Evolutionary conservation across 2,113 vertebrate species (phyloP), one percentile per base, ranked within the genome.

Genomic region (Physeter macrocephalus): DNA sequence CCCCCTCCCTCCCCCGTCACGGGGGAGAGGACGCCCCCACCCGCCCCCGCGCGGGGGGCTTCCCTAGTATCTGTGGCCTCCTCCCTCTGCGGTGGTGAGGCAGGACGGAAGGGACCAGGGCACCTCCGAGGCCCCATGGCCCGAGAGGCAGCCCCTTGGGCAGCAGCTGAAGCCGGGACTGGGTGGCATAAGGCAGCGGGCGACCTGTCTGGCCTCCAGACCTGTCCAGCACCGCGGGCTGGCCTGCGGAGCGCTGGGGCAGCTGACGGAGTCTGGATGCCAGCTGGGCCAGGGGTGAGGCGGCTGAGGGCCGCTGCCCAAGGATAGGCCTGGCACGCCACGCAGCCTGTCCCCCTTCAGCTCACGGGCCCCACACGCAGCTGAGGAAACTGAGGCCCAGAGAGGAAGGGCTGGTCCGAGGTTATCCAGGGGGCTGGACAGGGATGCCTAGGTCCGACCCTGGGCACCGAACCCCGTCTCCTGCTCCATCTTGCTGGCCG

Each of bases 221-320:
- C 36, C 29, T 6, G 1, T 8, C 34, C 75, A 20, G 46, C 4
- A 39, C 27, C 15, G 10, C 0, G 7, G 29, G 29, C 41, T 77
- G 91, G 46, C 77, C 54, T 54, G 69, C 43, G 54, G 12, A 31
- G 25, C 17, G 10, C 78, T 20, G 83, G 85, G 18, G 43, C 97
- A 94, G 96, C 93, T 93, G 96, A 90, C 43, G 0, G 52, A 3
- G 27, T 10, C 6, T 21, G 27, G 43, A 43, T 0, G 88, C 97
- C 97, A 98, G 78, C 93, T 97, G 95, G 97, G 94, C 85, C 86
- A 93, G 41, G 74, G 96, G 89, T 95, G 91, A 97, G 88, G 61
- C 10, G 21, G 62, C 66, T 0, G 1, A 71, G 77, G 62, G 41
- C 62, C 6, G 85, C 61, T 31, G 52, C 39, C 81, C 13, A 5